Evolutionary conservation across 2,888 invertebrate genomes (phyloP).

Genomic region (Hydropsyche betteni): DNA sequence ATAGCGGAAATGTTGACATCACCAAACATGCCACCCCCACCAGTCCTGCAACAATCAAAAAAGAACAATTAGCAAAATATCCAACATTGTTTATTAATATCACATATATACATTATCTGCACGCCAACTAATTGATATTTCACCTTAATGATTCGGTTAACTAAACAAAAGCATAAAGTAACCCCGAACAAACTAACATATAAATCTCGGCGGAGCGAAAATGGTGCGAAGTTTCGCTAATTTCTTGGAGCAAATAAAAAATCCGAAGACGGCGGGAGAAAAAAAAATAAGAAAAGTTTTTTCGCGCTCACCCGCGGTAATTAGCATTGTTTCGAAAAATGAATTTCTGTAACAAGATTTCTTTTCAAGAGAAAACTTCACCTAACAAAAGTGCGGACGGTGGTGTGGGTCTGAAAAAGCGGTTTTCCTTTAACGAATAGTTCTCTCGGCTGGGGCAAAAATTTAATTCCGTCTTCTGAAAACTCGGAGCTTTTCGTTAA

Average conservation of each 20-base stretch:
- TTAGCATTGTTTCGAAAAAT: conserved; percentile 32
- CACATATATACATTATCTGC: no score
- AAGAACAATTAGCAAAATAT: no score
- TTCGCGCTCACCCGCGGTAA: conserved; percentile 15
- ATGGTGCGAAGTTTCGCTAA: no score
- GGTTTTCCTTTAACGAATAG: conserved; percentile 11
- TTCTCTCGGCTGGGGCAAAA: background rate
- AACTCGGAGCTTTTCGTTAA: background rate
- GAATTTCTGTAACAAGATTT: conserved; percentile 27
- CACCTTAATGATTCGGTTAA: no score
- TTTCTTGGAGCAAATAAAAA: no score
- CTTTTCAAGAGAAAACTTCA: conserved; percentile 12
- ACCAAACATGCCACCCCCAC: conserved; percentile 86
- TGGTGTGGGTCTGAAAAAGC: background rate
- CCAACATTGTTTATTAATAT: no score
- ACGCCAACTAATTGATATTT: no score
- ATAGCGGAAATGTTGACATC: conserved; percentile 96
- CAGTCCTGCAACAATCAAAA: conserved; percentile 65
- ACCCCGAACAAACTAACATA: no score
- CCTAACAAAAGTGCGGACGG: background rate
- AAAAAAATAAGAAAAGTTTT: background rate
- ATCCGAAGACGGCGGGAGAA: background rate
- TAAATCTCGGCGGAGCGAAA: no score
- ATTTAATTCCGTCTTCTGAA: conserved; percentile 2
- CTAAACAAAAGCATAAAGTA: no score